Evolutionary conservation across 35 echinoderm and acorn worm genomes (phyloP), one percentile per base, ranked within the genome.

Genomic region (Ophioderma brevispina): DNA sequence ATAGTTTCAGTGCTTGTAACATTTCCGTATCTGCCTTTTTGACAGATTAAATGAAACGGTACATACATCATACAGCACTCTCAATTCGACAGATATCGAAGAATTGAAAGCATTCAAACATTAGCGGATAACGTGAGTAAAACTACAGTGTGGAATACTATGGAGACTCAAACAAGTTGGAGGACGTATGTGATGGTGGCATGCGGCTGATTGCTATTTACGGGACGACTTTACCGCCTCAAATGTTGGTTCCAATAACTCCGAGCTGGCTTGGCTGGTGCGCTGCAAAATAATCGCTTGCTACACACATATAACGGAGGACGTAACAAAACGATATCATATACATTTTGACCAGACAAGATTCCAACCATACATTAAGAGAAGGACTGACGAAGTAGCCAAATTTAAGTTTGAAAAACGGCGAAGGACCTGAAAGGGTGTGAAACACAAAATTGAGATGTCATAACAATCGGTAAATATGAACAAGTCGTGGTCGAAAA

Each of bases 141-240:
- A n/a, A n/a, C n/a, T n/a, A n/a, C n/a, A n/a, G n/a, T n/a, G n/a
- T n/a, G n/a, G n/a, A n/a, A n/a, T n/a, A n/a, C n/a, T 17, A 46
- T 46, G 41, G 5, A 46, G 17, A 46, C n/a, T 2, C 59, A 8
- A 25, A 25, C n/a, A 70, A 70, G 28, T 70, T 70, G 59, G 59
- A 70, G 59, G n/a, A 70, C 59, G 28, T 70, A 70, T 70, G 59
- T 70, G 59, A 70, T 70, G 59, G 59, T 70, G n/a, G 28, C 28
- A 2, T 70, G 59, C 28, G 59, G 59, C 2, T 70, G 23, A 18
- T 70, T 2, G 59, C 59, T 13, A 25, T 70, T 18, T 30, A 15
- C 6, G 10, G 10, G 4, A 25, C 10, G 10, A 25, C n/a, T 70
- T 70, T 70, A 30, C 59, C 59, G 59, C 59, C 59, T 25, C 59